A percentile compares a stretch with the other conserved stretches of the same genome.
These are phyloP conservation scores for Poeciliopsis retropinna DNA, from an alignment of 2,113 vertebrate species.

Conservation along the genomic window DNA sequence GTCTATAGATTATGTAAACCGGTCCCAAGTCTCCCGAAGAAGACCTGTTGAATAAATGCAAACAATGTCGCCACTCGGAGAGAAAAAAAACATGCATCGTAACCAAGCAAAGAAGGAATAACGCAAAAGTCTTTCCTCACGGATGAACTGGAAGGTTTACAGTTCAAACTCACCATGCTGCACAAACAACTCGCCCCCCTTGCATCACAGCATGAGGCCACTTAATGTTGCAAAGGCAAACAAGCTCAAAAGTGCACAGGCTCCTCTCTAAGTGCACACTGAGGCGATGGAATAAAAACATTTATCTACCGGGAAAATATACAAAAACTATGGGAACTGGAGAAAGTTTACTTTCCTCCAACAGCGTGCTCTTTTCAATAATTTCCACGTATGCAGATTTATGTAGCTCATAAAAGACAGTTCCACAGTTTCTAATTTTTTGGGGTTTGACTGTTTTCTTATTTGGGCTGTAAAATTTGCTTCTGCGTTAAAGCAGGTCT, in stretches of 20 bases:
- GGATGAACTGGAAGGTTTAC: not conserved
- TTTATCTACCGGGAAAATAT: conserved; percentile 3
- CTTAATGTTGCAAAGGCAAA: conserved; percentile 38
- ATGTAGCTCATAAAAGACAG: too few species aligned
- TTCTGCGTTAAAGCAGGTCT: too few species aligned
- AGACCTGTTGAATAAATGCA: not conserved
- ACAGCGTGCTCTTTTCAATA: not conserved
- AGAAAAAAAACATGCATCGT: not conserved
- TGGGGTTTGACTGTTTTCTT: too few species aligned
- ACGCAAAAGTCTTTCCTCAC: conserved; percentile 1
- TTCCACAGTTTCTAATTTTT: too few species aligned
- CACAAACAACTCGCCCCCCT: conserved; percentile 20
- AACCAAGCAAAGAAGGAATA: conserved; percentile 1
- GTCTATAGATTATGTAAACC: too few species aligned
- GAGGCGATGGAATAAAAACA: not conserved
- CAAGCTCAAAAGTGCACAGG: conserved; percentile 16
- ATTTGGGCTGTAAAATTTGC: too few species aligned
- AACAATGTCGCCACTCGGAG: not conserved
- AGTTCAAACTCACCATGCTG: conserved; percentile 13
- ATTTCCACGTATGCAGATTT: not conserved
- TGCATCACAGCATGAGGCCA: conserved; percentile 43
- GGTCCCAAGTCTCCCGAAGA: not conserved
- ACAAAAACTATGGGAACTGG: not conserved
- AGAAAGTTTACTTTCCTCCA: conserved; percentile 3
- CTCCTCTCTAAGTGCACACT: not conserved